A percentile compares a stretch with the other conserved stretches of the same genome.
Conservation (phyloP, 1,140 invertebrate genomes). For the Linepithema humile region DNA sequence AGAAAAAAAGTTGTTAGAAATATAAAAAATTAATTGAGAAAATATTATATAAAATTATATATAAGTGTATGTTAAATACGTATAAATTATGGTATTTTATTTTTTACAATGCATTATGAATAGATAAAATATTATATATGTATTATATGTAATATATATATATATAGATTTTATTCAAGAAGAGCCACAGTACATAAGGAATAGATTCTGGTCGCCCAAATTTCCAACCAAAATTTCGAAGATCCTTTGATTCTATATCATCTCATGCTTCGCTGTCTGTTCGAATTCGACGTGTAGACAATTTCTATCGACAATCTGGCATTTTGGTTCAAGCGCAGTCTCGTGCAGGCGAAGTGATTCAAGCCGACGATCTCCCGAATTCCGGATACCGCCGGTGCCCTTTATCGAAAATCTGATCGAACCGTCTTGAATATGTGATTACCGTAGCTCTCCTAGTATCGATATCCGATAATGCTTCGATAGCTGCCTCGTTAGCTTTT, state of each 20-base stretch:
- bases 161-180: too few relatives aligned
- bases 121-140: too few relatives aligned
- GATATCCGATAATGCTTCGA: conserved; percentile 43
- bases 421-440: conserved; percentile 49
- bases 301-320: conserved; percentile 27
- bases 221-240: background rate
- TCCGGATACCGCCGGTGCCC: background rate
- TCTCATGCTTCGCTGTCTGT: background rate
- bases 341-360: background rate
- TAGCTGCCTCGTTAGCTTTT: conserved; percentile 37
- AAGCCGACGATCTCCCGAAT: conserved; percentile 26
- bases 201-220: too few relatives aligned
- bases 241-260: background rate
- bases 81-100: too few relatives aligned
- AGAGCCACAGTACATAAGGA: too few relatives aligned
- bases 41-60: too few relatives aligned
- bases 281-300: conserved; percentile 6
- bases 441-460: background rate
- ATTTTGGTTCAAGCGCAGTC: background rate
- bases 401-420: conserved; percentile 42
- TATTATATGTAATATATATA: too few relatives aligned
- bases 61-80: too few relatives aligned
- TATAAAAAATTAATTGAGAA: too few relatives aligned
- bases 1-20: background rate
- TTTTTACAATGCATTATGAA: too few relatives aligned